These are phyloP conservation scores for Burhinus bistriatus DNA, from an alignment of 2,113 vertebrate species.

Conservation along the genomic window DNA sequence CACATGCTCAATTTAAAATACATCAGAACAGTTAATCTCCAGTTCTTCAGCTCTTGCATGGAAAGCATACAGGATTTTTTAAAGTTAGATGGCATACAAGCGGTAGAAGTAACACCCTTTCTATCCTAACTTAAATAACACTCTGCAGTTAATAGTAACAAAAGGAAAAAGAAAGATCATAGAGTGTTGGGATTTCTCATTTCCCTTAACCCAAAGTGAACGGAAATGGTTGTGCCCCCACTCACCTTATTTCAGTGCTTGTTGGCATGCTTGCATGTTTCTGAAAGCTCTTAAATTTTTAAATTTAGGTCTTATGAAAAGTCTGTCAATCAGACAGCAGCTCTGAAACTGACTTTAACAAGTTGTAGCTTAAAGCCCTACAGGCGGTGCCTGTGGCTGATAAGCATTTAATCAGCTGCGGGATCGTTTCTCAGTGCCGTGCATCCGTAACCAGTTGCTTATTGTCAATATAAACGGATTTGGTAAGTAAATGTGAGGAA, in stretches of 20 bases:
- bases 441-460: slow-evolving; percentile 9
- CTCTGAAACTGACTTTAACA: slow-evolving; percentile 50
- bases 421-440: background rate
- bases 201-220: background rate
- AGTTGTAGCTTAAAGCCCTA: slow-evolving; percentile 20
- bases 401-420: slow-evolving; percentile 37
- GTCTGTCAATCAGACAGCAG: background rate
- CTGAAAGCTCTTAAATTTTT: slow-evolving; percentile 16
- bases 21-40: slow-evolving; percentile 27
- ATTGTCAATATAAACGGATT: background rate
- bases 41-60: background rate
- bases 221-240: background rate
- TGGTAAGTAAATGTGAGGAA: slow-evolving; percentile 43
- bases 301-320: slow-evolving; percentile 13
- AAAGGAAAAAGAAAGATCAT: background rate
- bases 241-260: background rate
- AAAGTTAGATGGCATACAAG: background rate
- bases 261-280: background rate
- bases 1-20: slow-evolving; percentile 44
- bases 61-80: slow-evolving; percentile 5
- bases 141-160: background rate
- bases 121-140: background rate
- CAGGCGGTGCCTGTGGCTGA: slow-evolving; percentile 52
- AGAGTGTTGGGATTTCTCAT: background rate
- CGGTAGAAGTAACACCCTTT: background rate